Conservation (phyloP, 2,888 invertebrate genomes). For the Apodemia mormo region DNA sequence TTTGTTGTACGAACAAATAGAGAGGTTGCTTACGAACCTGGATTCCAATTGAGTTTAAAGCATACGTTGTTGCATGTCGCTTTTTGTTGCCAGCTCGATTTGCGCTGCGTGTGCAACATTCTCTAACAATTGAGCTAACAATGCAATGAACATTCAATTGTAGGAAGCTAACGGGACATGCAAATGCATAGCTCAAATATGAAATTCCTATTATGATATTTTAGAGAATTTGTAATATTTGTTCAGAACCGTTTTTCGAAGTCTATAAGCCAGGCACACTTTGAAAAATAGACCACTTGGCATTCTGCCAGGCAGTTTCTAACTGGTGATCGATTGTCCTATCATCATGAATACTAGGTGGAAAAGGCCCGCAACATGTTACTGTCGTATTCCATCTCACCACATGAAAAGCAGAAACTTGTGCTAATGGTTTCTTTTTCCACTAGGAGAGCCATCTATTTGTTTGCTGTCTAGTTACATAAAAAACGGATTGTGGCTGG, state of each 20-base stretch:
- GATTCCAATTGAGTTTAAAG: conserved; percentile 8
- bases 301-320: too few relatives aligned
- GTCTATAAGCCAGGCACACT: too few relatives aligned
- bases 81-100: conserved; percentile 1
- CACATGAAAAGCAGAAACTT: too few relatives aligned
- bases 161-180: not conserved
- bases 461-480: too few relatives aligned
- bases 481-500: too few relatives aligned
- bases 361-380: too few relatives aligned
- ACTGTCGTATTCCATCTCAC: too few relatives aligned
- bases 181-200: not conserved
- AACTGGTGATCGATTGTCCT: too few relatives aligned
- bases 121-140: conserved; percentile 2
- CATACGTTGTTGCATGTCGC: conserved; percentile 8
- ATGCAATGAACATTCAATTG: conserved; percentile 2
- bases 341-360: too few relatives aligned
- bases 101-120: conserved; percentile 1
- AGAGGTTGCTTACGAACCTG: not conserved
- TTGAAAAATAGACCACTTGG: too few relatives aligned
- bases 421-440: too few relatives aligned
- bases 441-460: too few relatives aligned
- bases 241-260: not conserved
- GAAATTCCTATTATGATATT: not conserved
- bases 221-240: not conserved
- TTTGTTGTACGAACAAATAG: not conserved